Conservation (phyloP, 2,113 vertebrate genomes). For the Gasterosteus nipponicus region DNA sequence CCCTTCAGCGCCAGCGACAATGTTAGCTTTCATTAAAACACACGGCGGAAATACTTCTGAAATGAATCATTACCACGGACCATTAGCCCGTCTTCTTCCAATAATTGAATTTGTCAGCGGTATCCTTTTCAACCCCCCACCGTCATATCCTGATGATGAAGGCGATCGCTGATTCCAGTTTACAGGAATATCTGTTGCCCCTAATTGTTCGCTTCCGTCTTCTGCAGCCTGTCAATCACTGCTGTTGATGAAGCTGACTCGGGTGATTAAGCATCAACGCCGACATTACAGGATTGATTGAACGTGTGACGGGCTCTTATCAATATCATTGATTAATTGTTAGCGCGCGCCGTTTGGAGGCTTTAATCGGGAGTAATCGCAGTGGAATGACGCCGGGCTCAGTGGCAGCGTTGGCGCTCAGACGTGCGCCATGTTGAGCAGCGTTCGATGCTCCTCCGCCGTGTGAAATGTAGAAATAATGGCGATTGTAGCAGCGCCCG, state of each 20-base stretch:
- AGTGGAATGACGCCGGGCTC: constrained; percentile 11
- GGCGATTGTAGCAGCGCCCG: constrained; percentile 36
- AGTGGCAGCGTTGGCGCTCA: constrained; percentile 10
- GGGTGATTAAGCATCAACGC: constrained; percentile 33
- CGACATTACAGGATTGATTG: constrained; percentile 53
- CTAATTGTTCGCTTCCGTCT: constrained; percentile 38
- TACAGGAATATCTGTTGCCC: constrained; percentile 34
- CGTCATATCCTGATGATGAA: constrained; percentile 90
- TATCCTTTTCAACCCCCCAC: constrained; percentile 87
- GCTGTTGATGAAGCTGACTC: constrained; percentile 52
- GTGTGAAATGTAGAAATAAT: constrained; percentile 59
- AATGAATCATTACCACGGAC: constrained; percentile 95
- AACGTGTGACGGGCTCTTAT: constrained; percentile 52
- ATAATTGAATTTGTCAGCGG: constrained; percentile 99
- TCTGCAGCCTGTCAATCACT: constrained; percentile 57
- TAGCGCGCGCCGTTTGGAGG: constrained; percentile 14
- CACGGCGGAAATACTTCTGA: constrained; percentile 93
- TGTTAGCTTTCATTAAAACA: constrained; percentile 89
- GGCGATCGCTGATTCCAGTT: constrained; percentile 84
- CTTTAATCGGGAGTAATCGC: constrained; percentile 50
- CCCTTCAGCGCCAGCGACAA: constrained; percentile 84
- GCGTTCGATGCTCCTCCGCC: constrained; percentile 39
- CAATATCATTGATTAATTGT: constrained; percentile 60
- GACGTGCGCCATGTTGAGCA: constrained; percentile 28
- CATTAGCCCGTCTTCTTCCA: constrained; percentile 94